Evolutionary conservation across 2,113 vertebrate species (phyloP).

Genomic region (Vimba vimba): DNA sequence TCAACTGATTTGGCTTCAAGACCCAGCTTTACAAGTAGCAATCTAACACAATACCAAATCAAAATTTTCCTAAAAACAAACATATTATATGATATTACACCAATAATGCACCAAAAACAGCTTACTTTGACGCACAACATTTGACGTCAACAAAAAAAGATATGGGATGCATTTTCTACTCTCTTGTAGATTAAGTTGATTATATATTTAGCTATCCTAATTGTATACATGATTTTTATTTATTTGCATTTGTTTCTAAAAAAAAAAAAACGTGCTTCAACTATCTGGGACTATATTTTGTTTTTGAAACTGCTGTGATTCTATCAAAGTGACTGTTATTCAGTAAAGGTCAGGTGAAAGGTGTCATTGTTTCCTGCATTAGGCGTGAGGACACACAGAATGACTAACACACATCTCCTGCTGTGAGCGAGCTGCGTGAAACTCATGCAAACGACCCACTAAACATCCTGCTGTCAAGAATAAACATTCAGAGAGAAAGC

Average conservation of each 20-base stretch:
- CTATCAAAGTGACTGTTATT: background rate
- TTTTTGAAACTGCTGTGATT: background rate
- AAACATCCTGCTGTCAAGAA: slow-evolving; percentile 15
- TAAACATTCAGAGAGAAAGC: background rate
- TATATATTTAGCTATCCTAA: too few species aligned
- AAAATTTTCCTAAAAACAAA: background rate
- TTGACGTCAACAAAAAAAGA: background rate
- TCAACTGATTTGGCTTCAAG: too few species aligned
- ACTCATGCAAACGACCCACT: background rate
- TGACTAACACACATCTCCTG: background rate
- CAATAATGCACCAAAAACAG: background rate
- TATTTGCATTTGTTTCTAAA: too few species aligned
- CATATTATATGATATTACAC: background rate
- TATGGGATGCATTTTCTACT: background rate
- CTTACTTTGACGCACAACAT: background rate
- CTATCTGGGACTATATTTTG: background rate
- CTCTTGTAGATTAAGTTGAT: background rate
- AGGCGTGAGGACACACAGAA: background rate
- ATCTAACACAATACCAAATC: background rate
- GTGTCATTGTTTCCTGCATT: background rate
- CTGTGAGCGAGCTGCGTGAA: slow-evolving; percentile 6
- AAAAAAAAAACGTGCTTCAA: background rate
- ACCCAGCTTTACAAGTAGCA: too few species aligned
- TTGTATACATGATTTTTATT: too few species aligned
- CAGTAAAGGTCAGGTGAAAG: slow-evolving; percentile 11